Evolutionary conservation across 2,888 invertebrate genomes (phyloP), one percentile per base, ranked within the genome.

Genomic region (Conus canariensis): DNA sequence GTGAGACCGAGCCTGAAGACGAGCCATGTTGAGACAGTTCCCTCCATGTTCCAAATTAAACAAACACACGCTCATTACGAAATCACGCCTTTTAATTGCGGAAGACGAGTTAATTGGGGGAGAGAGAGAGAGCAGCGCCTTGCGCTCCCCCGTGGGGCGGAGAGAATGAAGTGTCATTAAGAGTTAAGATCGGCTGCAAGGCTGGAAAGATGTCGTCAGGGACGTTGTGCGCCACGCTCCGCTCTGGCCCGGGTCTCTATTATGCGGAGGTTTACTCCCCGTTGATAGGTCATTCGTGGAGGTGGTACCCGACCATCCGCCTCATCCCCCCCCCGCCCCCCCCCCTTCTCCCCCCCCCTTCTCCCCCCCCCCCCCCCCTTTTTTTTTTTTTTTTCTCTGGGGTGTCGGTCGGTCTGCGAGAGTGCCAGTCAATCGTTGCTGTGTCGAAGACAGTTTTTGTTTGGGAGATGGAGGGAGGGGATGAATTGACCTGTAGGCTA

Each of bases 1-100:
- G 12, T 10, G 9, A 58, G 22, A 7, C 56, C 58, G 19, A 83
- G 12, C 8, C 8, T 19, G 82, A 22, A 9, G 70, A 58, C 30
- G 58, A 82, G 16, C 58, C 74, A 58, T 87, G 87, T 87, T 87
- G 67, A 77, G 87, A 87, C 87, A 87, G 77, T 67, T 87, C 77
- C 19, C 86, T 86, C 86, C 64, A 64, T 60, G 86, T 25, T 45
- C 22, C 88, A 89, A 89, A 89, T 89, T 89, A 89, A 89, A 82
- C 83, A 89, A 89, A 85, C 83, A 89, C 82, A 82, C 80, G 45
- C 83, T 89, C 88, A 89, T 89, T 89, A 89, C 64, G 60, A 89
- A 83, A 82, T 89, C 82, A 70, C 88, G 88, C 88, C 88, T 89
- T 89, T 82, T 83, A 82, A 83, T 89, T 85, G 88, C 83, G 30